These are phyloP conservation scores for Danio albolineatus DNA, from an alignment of 2,797 vertebrate genomes.

Conservation along the genomic window DNA sequence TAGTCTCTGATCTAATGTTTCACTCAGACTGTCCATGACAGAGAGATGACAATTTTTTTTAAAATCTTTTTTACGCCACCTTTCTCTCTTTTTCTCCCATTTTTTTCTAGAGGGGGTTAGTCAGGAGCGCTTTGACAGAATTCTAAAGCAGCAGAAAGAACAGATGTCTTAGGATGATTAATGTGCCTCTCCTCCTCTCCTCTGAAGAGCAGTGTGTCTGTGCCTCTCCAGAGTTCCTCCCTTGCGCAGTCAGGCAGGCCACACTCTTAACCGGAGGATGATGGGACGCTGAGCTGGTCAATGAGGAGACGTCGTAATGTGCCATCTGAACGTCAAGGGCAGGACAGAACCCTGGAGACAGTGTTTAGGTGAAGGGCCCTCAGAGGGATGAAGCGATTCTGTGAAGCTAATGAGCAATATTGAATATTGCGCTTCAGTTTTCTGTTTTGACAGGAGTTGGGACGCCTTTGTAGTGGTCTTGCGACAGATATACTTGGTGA, in stretches of 20 bases:
- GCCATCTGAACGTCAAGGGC: neutral
- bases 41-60: conserved; percentile 66
- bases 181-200: conserved; percentile 74
- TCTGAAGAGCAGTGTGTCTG: conserved; percentile 70
- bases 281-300: conserved; percentile 27
- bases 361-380: conserved; percentile 12
- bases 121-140: conserved; percentile 74
- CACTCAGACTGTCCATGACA: conserved; percentile 67
- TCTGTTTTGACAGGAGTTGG: conserved; percentile 25
- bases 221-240: conserved; percentile 67
- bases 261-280: conserved; percentile 17
- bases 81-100: conserved; percentile 18
- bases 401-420: conserved; percentile 26
- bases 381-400: conserved; percentile 25
- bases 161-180: conserved; percentile 83
- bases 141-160: conserved; percentile 80
- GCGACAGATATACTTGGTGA: conserved; percentile 29
- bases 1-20: conserved; percentile 68
- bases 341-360: conserved; percentile 1
- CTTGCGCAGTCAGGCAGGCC: conserved; percentile 50
- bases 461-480: conserved; percentile 44
- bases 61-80: conserved; percentile 27
- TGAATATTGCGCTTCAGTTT: neutral
- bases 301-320: conserved; percentile 7
- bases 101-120: conserved; percentile 32